phyloP scores from a whole-genome alignment of 2,888 invertebrate genomes.

The Gari tellinella region DNA sequence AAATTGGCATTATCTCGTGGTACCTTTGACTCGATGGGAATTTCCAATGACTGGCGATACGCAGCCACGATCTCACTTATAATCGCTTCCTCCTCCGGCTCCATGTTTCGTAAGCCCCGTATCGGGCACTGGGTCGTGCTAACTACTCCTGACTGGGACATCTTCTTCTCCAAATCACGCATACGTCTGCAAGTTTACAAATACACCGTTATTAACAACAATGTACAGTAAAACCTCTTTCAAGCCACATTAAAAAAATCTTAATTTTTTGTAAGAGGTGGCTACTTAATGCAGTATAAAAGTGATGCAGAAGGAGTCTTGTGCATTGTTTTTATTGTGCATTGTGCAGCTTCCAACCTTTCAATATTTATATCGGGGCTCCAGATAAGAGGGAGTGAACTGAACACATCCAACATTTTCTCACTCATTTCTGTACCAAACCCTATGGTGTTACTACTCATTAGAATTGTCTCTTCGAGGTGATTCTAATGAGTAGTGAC shows the following conservation, averaged over 20 bases:
- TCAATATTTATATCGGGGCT: no score
- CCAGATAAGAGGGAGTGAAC: no score
- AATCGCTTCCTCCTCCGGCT: slow-evolving; percentile 78
- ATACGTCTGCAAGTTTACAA: slow-evolving; percentile 67
- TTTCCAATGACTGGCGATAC: slow-evolving; percentile 82
- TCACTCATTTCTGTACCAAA: no score
- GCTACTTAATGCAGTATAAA: no score
- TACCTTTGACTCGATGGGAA: slow-evolving; percentile 79
- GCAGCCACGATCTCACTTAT: slow-evolving; percentile 82
- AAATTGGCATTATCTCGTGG: slow-evolving; percentile 76
- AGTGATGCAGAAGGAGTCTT: no score
- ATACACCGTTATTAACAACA: not conserved
- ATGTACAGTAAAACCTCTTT: no score
- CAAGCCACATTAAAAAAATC: no score
- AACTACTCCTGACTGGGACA: slow-evolving; percentile 75
- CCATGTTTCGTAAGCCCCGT: slow-evolving; percentile 63
- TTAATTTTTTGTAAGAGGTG: no score
- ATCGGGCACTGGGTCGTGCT: slow-evolving; percentile 26
- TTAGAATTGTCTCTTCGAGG: no score
- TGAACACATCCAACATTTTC: no score
- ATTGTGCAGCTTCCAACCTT: not conserved
- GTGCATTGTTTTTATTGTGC: not conserved
- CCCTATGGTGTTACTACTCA: no score
- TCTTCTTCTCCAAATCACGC: slow-evolving; percentile 71
- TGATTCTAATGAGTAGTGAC: no score